phyloP scores from a whole-genome alignment of 2,113 vertebrate species.

The Hippolais icterina region DNA sequence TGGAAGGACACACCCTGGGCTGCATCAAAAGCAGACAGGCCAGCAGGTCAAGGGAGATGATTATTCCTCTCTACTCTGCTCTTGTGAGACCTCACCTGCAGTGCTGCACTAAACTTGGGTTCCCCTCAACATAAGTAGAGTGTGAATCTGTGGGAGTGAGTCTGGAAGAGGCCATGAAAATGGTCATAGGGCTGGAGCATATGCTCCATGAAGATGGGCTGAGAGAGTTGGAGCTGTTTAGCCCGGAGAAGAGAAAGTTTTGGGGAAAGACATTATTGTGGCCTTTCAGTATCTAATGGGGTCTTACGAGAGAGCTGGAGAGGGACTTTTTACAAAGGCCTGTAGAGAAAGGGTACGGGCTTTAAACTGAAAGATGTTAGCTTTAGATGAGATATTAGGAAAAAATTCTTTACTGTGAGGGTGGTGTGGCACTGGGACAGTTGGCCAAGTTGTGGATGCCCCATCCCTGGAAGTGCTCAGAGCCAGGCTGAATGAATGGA shows the following conservation, averaged over 20 bases:
- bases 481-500: neutral
- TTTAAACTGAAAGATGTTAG: neutral
- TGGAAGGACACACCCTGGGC: neutral
- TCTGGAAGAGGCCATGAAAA: neutral
- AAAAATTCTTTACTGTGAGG: neutral
- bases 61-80: neutral
- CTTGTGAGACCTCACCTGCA: fast-evolving
- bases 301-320: neutral
- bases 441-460: neutral
- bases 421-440: neutral
- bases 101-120: fast-evolving
- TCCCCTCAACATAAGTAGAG: neutral
- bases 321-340: neutral
- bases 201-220: fast-evolving
- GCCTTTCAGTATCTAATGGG: neutral
- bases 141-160: neutral
- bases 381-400: neutral
- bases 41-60: neutral
- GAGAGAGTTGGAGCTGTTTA: neutral
- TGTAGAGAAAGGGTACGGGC: neutral
- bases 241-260: neutral
- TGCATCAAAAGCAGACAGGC: neutral
- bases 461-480: neutral
- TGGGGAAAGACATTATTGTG: neutral
- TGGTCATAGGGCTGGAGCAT: neutral